Evolutionary conservation across 2,888 invertebrate genomes (phyloP).

Genomic region (Syrphus vitripennis): DNA sequence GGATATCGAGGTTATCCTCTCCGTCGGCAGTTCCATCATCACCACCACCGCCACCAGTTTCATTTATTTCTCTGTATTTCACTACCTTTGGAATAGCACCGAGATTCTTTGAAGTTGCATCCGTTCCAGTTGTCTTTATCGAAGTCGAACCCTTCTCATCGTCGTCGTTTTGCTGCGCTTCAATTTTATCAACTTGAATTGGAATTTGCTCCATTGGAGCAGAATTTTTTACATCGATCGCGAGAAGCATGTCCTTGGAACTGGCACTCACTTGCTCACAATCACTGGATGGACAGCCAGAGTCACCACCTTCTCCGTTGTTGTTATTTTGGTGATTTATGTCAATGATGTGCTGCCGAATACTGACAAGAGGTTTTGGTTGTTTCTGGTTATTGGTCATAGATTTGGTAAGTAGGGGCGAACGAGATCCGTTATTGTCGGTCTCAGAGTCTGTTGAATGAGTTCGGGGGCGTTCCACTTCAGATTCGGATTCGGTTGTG

Average conservation of each 20-base stretch:
- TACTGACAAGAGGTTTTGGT: conserved; percentile 47
- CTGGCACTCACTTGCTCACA: conserved; percentile 86
- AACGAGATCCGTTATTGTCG: conserved; percentile 87
- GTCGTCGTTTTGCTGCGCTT: conserved; percentile 55
- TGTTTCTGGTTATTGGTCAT: conserved; percentile 56
- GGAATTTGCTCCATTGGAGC: conserved; percentile 61
- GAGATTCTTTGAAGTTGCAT: conserved; percentile 74
- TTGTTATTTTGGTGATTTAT: conserved; percentile 74
- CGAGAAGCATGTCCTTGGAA: conserved; percentile 86
- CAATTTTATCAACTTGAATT: conserved; percentile 42
- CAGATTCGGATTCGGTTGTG: conserved; percentile 73
- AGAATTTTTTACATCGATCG: conserved; percentile 78
- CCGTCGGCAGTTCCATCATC: background rate
- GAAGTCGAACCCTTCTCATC: conserved; percentile 78
- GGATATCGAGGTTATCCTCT: conserved; percentile 38
- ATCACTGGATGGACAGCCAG: conserved; percentile 81
- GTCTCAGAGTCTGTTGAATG: conserved; percentile 85
- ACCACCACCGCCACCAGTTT: conserved; percentile 62
- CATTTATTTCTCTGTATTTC: conserved; percentile 79
- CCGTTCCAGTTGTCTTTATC: conserved; percentile 74
- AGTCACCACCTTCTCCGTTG: conserved; percentile 82
- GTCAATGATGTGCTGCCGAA: conserved; percentile 64
- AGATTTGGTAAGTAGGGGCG: conserved; percentile 84
- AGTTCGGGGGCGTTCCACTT: conserved; percentile 74
- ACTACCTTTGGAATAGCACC: conserved; percentile 82